Evolutionary conservation across 2,797 vertebrate genomes (phyloP), one percentile per base, ranked within the genome.

Genomic region (Todus mexicanus): DNA sequence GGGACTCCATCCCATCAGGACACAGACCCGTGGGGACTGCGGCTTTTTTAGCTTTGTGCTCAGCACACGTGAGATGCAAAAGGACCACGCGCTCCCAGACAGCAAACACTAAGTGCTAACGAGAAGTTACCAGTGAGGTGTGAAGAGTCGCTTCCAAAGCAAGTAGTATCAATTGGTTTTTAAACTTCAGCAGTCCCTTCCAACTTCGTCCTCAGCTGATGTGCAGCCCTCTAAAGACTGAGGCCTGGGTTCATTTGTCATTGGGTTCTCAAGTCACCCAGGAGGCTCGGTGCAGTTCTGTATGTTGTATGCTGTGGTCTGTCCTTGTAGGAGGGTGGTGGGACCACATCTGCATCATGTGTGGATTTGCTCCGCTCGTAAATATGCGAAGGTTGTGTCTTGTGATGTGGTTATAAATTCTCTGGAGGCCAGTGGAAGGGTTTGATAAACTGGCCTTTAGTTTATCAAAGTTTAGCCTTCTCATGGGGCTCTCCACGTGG

Each of bases 71-170:
- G 33, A 45, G 19, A 5, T 68, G 33, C 23, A 35, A 29, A 72
- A n/a, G 0, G 4, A 17, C 23, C 1, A 0, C 10, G 25, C 37
- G 31, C 43, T 80, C 31, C 60, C 37, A 50, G 60, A 29, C 11
- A 35, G 14, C 35, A 53, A 42, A 56, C 13, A 2, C 38, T 29
- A 21, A 38, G 16, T 17, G 19, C 42, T 42, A 33, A 40, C 18
- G 37, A 50, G 54, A 42, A 74, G n/a, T 51, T 86, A 47, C 45
- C 25, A 21, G 50, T 31, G 60, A 65, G 43, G 23, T 45, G 22
- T 45, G 64, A 83, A 59, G n/a, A 72, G 12, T 2, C 54, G 29
- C 63, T 89, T 75, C 68, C 50, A 71, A 74, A 86, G 61, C 43
- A 54, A 43, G 37, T 37, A 12, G 14, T 48, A 31, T 27, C 15